phyloP scores from a whole-genome alignment of 2,113 vertebrate genomes.

The Tupaia tana region DNA sequence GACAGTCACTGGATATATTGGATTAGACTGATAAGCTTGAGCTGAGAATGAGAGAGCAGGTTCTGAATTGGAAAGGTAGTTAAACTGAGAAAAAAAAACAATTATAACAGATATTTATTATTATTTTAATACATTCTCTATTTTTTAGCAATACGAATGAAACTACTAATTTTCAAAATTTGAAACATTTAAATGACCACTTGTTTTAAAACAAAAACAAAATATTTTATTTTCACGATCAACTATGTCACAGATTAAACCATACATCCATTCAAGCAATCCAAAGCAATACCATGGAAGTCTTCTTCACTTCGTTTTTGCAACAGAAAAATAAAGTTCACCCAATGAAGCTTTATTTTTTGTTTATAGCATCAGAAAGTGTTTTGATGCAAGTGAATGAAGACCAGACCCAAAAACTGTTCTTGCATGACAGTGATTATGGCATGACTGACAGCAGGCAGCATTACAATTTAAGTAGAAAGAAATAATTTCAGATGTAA shows the following conservation, averaged over 20 bases:
- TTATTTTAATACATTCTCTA: background rate
- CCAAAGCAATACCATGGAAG: constrained; percentile 48
- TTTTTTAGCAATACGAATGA: background rate
- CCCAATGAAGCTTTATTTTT: constrained; percentile 65
- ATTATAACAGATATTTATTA: background rate
- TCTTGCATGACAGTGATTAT: background rate
- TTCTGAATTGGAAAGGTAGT: constrained; percentile 17
- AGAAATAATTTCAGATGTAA: background rate
- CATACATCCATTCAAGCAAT: background rate
- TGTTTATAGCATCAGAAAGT: constrained; percentile 36
- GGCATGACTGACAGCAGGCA: constrained; percentile 46
- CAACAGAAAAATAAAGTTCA: constrained; percentile 67
- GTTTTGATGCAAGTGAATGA: constrained; percentile 51
- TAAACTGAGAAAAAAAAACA: constrained; percentile 1
- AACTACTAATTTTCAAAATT: background rate
- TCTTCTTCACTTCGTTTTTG: constrained; percentile 43
- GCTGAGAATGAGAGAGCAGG: background rate
- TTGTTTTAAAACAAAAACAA: background rate
- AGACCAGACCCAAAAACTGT: background rate
- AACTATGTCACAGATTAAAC: background rate
- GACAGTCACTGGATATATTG: background rate
- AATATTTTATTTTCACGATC: background rate
- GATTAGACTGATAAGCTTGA: background rate
- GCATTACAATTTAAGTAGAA: constrained; percentile 38
- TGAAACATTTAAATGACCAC: background rate